Conservation (phyloP, 1,140 invertebrate genomes). For the Harpegnathos saltator region DNA sequence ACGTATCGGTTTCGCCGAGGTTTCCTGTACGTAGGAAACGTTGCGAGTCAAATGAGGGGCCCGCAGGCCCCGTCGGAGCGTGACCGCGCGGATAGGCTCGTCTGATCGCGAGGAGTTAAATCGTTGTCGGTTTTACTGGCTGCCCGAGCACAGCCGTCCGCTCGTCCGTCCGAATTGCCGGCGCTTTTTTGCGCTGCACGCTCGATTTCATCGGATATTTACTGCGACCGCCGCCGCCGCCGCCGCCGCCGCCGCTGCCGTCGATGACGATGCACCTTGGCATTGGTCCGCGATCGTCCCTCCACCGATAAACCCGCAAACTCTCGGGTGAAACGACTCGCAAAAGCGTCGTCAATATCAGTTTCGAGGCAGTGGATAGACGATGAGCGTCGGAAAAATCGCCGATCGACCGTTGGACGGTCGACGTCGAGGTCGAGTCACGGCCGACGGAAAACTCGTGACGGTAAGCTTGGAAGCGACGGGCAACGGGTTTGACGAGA, state of each 20-base stretch:
- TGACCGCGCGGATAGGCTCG: constrained; percentile 62
- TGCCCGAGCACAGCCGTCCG: constrained; percentile 1
- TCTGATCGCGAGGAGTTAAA: constrained; percentile 57
- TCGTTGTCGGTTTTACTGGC: constrained; percentile 68
- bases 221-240: background rate
- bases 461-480: constrained; percentile 39
- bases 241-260: background rate
- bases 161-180: constrained; percentile 49
- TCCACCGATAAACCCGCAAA: background rate
- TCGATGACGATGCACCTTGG: background rate
- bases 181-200: constrained; percentile 55
- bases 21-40: constrained; percentile 78
- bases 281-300: background rate
- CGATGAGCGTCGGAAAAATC: too few relatives aligned
- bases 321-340: constrained; percentile 8
- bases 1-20: constrained; percentile 74
- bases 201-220: constrained; percentile 66
- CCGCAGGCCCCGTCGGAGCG: constrained; percentile 61
- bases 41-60: constrained; percentile 63
- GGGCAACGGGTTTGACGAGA: constrained; percentile 64
- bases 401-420: too few relatives aligned
- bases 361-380: too few relatives aligned
- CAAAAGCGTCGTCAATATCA: constrained; percentile 8
- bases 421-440: constrained; percentile 33
- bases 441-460: constrained; percentile 32